Conservation (phyloP, 2,888 invertebrate genomes). For the Sarcophaga carnaria region DNA sequence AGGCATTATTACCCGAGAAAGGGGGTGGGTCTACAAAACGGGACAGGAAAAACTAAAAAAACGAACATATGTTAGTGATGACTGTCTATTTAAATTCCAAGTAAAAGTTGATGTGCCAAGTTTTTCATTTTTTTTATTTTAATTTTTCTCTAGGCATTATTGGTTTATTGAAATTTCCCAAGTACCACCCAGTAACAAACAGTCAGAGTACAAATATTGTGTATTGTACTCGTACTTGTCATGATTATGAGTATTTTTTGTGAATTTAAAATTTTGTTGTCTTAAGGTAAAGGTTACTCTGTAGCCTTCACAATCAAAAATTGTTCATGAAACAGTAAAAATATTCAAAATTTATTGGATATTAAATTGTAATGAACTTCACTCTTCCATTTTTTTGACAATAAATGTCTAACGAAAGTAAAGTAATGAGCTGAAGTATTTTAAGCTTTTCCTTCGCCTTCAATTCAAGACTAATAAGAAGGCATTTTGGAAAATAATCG, state of each 20-base stretch:
- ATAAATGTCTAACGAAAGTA: background rate
- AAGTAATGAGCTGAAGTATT: too few species aligned
- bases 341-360: background rate
- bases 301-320: slow-evolving; percentile 32
- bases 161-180: slow-evolving; percentile 42
- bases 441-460: too few species aligned
- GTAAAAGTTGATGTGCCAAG: slow-evolving; percentile 31
- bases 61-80: slow-evolving; percentile 37
- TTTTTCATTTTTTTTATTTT: slow-evolving; percentile 5
- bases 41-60: background rate
- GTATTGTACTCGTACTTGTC: background rate
- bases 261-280: background rate
- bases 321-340: background rate
- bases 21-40: slow-evolving; percentile 19
- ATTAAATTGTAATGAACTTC: background rate
- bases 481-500: too few species aligned
- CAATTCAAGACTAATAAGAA: too few species aligned
- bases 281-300: slow-evolving; percentile 53
- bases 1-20: background rate
- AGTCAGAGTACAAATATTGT: background rate
- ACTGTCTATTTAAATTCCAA: slow-evolving; percentile 10
- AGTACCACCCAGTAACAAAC: background rate
- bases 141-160: background rate
- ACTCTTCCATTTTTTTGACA: background rate
- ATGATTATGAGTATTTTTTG: background rate